Base-by-base conservation (phyloP, 2,888 invertebrate genomes). In the Callinectes sapidus region DNA sequence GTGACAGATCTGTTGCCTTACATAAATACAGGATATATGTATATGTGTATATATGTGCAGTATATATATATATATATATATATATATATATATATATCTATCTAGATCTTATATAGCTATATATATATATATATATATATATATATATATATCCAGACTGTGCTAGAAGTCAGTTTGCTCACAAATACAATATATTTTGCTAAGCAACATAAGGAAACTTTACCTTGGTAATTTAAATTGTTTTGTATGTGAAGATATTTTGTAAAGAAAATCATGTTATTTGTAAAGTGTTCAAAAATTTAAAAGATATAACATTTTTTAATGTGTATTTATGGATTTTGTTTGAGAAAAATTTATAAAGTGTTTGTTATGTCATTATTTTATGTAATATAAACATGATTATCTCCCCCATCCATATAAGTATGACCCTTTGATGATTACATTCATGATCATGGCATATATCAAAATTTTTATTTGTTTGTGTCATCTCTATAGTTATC, bases 1-100 rank as follows among this genome's bases (percentile, higher is more conserved):
- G 81, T 81, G 35, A 81, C 81, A 81, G 35, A 35, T 81, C 0
- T 81, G 81, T 32, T 81, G 81, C 81, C 81, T 81, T 81, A 81
- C 81, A 32, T 32, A 81, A 35, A 81, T 35, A 35, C 32, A 32
- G 77, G 23, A 28, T 71, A 28, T 61, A 55, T 55, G 5, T 39
- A 39, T 39, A 39, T 39, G 5, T 39, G 5, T 39, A 39, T 39
- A 39, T 39, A 39, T 39, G 5, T 39, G 5, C 5, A 39, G n/a
- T 39, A 39, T 39, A 39, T 39, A 39, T 39, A 39, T 39, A 39
- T 39, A 39, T 39, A 39, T 39, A 39, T 39, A 39, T 39, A 39
- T 39, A 39, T 39, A 39, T 39, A 39, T 48, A 48, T 48, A 48
- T 48, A 48, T 48, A 48, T 48, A 48, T 48, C 3, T 48, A 48